Base-by-base conservation (phyloP, 2,113 vertebrate genomes). In the Microcebus ravelobensis region DNA sequence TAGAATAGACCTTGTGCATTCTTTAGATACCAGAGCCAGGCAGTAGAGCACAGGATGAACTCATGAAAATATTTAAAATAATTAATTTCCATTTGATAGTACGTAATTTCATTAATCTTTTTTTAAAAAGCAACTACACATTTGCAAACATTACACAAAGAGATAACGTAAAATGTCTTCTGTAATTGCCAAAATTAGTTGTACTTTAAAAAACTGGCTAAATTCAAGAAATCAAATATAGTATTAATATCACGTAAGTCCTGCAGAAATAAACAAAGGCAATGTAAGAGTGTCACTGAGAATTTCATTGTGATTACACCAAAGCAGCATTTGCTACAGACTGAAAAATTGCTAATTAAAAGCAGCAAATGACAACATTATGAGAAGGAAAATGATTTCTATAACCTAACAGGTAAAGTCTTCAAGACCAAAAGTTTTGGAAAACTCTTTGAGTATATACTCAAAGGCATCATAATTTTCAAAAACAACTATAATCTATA, bases 261-360 rank as follows among this genome's bases (percentile, higher is more conserved):
- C 68, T 80, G 95, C 59, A 89, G 29, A 95, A 91, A 73, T 92
- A 65, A 85, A 90, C 21, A 87, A 92, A 88, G 88, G 65, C 21
- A 50, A 39, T 23, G 71, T n/a, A 48, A 45, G 20, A 13, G 3
- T 70, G 14, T 67, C 34, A 39, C 18, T 45, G 31, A 93, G 42
- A 88, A 68, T 74, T 86, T 96, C 77, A 86, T 6, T 79, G 36
- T 91, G 67, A 70, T 79, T 25, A 4, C 48, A 89, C 6, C 50
- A 81, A 74, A 92, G 27, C 9, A 70, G 8, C 18, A 90, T 50
- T 84, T 81, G 57, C 36, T 94, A 68, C 90, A 68, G n/a, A 79
- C 48, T 45, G 31, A 87, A 96, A 91, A 42, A 85, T 7, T 50
- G 17, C 65, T 71, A 52, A 83, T 71, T 52, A 74, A 87, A 92